Conservation (phyloP, 2,888 invertebrate genomes). For the Rhaphigaster nebulosa region DNA sequence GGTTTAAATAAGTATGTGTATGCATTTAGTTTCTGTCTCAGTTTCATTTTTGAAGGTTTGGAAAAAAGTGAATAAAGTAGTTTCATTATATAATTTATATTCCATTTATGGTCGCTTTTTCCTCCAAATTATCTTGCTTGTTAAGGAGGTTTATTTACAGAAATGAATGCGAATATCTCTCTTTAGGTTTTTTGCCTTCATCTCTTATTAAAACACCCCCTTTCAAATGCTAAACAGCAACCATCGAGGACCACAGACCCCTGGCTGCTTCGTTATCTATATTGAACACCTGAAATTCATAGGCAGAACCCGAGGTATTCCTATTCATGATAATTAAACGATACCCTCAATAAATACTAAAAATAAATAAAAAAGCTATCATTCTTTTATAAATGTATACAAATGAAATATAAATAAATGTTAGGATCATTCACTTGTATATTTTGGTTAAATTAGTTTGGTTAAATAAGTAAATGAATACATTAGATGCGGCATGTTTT, state of each 20-base stretch:
- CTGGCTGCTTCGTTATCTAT: not conserved
- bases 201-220: not conserved
- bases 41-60: no score
- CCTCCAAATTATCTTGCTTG: not conserved
- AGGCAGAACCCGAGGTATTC: not conserved
- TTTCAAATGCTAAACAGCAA: slow-evolving; percentile 29
- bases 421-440: no score
- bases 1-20: no score
- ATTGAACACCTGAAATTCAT: not conserved
- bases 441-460: no score
- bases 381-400: no score
- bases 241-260: not conserved
- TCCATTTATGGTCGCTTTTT: not conserved
- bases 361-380: no score
- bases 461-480: no score
- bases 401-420: no score
- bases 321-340: not conserved
- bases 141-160: not conserved
- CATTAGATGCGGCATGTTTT: no score
- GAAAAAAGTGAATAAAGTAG: no score
- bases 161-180: not conserved
- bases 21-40: no score
- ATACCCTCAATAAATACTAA: not conserved
- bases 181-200: not conserved
- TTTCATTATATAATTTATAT: no score